Conservation (phyloP, 2,888 invertebrate species). For the Anodontia alba region DNA sequence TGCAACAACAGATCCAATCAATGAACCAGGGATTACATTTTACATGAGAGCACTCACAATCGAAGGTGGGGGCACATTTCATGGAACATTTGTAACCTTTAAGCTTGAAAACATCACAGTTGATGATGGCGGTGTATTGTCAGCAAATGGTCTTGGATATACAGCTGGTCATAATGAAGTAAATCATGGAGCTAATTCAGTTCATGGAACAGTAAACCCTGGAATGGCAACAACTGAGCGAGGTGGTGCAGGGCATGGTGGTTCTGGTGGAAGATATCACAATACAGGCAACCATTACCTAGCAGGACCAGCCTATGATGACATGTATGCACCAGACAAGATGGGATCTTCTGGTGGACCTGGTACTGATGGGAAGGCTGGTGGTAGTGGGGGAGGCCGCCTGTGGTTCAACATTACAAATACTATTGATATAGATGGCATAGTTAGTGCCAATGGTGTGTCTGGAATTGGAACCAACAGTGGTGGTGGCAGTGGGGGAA, state of each 20-base stretch:
- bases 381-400: slow-evolving; percentile 74
- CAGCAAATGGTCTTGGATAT: slow-evolving; percentile 75
- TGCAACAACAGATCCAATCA: slow-evolving; percentile 72
- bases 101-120: slow-evolving; percentile 72
- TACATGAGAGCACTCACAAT: slow-evolving; percentile 61
- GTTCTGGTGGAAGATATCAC: slow-evolving; percentile 68
- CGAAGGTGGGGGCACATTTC: slow-evolving; percentile 75
- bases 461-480: slow-evolving; percentile 49
- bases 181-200: slow-evolving; percentile 64
- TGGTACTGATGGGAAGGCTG: slow-evolving; percentile 51
- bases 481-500: slow-evolving; percentile 77
- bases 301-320: slow-evolving; percentile 73
- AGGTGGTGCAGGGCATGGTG: slow-evolving; percentile 75
- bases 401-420: slow-evolving; percentile 77
- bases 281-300: slow-evolving; percentile 13
- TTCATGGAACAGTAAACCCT: slow-evolving; percentile 72
- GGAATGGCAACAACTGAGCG: slow-evolving; percentile 58
- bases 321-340: slow-evolving; percentile 73
- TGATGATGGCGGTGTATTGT: slow-evolving; percentile 72
- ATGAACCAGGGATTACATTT: slow-evolving; percentile 70
- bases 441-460: slow-evolving; percentile 71
- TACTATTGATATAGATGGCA: slow-evolving; percentile 74
- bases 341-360: slow-evolving; percentile 74
- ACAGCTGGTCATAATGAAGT: slow-evolving; percentile 59
- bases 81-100: slow-evolving; percentile 69